phyloP scores from a whole-genome alignment of 2,113 vertebrate genomes.

The Upupa epops region DNA sequence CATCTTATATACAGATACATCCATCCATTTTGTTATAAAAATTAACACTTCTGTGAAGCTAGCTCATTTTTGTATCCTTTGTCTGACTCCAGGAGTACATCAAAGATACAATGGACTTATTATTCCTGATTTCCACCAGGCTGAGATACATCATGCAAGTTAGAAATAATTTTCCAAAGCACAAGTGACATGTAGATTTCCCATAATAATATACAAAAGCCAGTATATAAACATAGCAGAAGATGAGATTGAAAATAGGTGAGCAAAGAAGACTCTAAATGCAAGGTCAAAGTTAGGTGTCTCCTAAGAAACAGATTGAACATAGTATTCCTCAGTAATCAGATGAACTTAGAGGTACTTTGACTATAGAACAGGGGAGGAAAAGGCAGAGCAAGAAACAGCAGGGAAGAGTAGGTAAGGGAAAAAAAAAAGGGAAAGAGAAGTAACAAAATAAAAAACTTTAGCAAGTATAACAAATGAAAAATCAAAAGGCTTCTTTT shows the following conservation, averaged over 20 bases:
- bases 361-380: too few relatives aligned
- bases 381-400: too few relatives aligned
- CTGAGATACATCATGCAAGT: background rate
- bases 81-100: background rate
- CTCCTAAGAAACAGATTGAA: background rate
- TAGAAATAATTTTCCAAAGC: background rate
- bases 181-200: background rate
- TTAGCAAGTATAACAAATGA: background rate
- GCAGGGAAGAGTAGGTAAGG: too few relatives aligned
- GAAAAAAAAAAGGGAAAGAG: too few relatives aligned
- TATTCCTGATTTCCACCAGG: background rate
- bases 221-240: background rate
- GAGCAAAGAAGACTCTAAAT: background rate
- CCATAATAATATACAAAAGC: background rate
- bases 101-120: background rate
- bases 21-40: background rate
- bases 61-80: background rate
- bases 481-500: background rate
- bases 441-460: too few relatives aligned
- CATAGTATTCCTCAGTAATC: background rate
- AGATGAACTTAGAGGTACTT: background rate
- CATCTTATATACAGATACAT: background rate
- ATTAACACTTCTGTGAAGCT: background rate
- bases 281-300: background rate
- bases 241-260: background rate